A percentile compares a stretch with the other conserved stretches of the same genome.
Conservation (phyloP, 2,113 vertebrate species). For the Anarhynchus alexandrinus region DNA sequence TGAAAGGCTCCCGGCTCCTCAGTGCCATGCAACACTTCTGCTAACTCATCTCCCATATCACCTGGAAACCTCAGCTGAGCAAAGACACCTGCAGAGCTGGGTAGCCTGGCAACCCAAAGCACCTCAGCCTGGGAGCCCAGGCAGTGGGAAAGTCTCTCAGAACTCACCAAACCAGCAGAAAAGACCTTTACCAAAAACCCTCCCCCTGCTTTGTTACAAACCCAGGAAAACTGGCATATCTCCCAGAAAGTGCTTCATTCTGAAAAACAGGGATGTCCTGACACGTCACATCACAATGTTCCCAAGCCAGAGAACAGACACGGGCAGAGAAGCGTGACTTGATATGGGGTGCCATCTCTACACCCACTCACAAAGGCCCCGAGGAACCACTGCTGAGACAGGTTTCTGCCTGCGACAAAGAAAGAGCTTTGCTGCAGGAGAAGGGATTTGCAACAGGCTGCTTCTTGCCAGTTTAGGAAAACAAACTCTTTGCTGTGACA, state of each 20-base stretch:
- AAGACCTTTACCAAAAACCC: not conserved
- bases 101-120: not conserved
- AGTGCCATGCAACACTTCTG: not conserved
- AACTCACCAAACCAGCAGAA: not conserved
- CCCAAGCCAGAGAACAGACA: not conserved
- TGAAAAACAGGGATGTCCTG: not conserved
- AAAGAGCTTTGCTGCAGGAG: not conserved
- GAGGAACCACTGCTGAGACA: not conserved
- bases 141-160: not conserved
- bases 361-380: not conserved
- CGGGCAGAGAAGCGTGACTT: not conserved
- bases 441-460: not conserved
- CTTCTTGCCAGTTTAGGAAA: not conserved
- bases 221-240: not conserved
- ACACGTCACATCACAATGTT: not conserved
- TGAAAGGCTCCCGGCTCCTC: not conserved
- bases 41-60: not conserved
- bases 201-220: not conserved
- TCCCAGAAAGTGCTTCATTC: not conserved
- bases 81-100: not conserved
- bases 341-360: not conserved
- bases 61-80: not conserved
- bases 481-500: not conserved
- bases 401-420: not conserved
- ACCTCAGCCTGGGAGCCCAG: not conserved